Conservation (phyloP, 1,140 invertebrate genomes). For the Lucilia sericata region DNA sequence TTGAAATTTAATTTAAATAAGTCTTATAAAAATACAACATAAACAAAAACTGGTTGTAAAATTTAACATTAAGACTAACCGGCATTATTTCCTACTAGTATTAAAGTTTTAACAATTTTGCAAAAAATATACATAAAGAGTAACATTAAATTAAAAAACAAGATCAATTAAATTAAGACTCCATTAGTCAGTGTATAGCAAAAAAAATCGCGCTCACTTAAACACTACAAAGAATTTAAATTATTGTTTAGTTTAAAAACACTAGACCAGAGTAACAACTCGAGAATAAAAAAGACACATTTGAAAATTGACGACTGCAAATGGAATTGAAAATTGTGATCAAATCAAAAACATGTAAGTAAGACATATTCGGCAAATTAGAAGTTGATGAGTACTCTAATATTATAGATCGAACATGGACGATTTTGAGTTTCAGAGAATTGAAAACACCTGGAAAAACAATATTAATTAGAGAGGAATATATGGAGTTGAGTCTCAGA, state of each 20-base stretch:
- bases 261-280: neutral
- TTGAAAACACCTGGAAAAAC: too few relatives aligned
- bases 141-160: neutral
- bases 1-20: constrained; percentile 4
- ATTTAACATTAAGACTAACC: neutral
- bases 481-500: too few relatives aligned
- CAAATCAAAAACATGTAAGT: neutral
- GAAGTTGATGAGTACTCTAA: too few relatives aligned
- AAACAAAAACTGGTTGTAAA: constrained; percentile 11
- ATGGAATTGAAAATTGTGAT: neutral
- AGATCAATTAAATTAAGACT: constrained; percentile 17
- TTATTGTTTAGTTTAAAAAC: neutral
- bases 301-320: neutral
- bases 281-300: neutral
- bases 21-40: neutral
- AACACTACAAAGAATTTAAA: neutral
- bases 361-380: too few relatives aligned
- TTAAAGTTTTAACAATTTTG: neutral
- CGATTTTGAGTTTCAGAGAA: too few relatives aligned
- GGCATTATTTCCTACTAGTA: neutral
- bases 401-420: too few relatives aligned
- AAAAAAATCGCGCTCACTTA: neutral
- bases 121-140: neutral
- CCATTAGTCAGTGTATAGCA: neutral
- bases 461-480: too few relatives aligned